Evolutionary conservation across 2,113 vertebrate genomes (phyloP).

Genomic region (Micronisus gabar): DNA sequence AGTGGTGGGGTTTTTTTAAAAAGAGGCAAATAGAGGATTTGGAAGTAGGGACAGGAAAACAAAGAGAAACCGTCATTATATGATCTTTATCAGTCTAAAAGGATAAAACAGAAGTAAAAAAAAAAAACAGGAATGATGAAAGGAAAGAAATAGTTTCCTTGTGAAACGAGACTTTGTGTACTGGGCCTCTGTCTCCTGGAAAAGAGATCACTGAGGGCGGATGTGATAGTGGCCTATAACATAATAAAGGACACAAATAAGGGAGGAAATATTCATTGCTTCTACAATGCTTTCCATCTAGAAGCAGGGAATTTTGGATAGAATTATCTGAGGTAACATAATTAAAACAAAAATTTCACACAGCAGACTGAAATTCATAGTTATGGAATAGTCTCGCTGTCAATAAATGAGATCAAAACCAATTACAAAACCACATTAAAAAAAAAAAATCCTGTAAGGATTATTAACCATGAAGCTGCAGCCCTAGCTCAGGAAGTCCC

Average conservation of each 20-base stretch:
- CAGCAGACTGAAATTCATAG: not conserved
- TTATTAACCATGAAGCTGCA: not conserved
- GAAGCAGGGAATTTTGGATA: not conserved
- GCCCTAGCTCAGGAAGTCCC: not conserved
- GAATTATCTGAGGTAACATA: not conserved
- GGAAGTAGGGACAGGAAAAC: not conserved
- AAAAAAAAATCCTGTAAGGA: not conserved
- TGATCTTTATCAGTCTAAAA: not conserved
- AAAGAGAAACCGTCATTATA: not conserved
- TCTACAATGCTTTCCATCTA: not conserved
- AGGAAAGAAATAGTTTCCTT: not conserved
- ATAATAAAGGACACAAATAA: not conserved
- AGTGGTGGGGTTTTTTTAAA: not conserved
- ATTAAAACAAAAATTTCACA: not conserved
- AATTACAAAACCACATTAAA: not conserved
- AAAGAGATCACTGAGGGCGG: not conserved
- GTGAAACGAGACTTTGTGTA: not conserved
- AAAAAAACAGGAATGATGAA: not conserved
- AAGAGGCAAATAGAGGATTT: not conserved
- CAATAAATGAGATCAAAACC: not conserved
- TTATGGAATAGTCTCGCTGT: not conserved
- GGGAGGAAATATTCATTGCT: not conserved
- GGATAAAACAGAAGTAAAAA: not conserved
- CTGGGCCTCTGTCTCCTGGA: not conserved
- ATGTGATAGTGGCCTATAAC: not conserved